Base-by-base conservation (phyloP, 2,888 invertebrate species). In the Catocala fraxini region DNA sequence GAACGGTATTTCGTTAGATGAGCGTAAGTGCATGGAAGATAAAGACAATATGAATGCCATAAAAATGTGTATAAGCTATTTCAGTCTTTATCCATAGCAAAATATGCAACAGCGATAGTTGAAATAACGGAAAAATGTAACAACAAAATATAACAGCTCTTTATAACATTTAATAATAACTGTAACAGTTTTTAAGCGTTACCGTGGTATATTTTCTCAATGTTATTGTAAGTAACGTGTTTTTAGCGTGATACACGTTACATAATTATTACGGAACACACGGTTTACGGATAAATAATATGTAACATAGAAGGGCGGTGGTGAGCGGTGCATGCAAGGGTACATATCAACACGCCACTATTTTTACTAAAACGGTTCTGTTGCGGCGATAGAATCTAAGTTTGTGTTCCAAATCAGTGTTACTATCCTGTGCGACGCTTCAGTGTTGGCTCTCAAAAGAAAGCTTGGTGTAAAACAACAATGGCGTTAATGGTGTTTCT, bases 261-360 rank as follows among this genome's bases (percentile, higher is more conserved):
- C 70, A 65, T 74, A 69, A 77, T 59, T 55, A 70, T 67, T 69
- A 66, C 67, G 56, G 58, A 70, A 64, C 59, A 60, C 63, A 71
- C 53, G 11, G 55, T 59, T 63, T 63, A 63, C 15, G 64, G 77
- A 68, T 71, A 74, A 76, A 73, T 64, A 75, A 71, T 75, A 59
- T 60, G 68, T 70, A 69, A 78, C 79, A 82, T 83, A 83, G 79
- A 83, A 80, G 67, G 65, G 66, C 51, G 77, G 76, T 39, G 77
- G 76, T 39, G 35, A 39, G 35, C 73, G 70, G 68, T 72, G 65
- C 68, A 71, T 71, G 63, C 73, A 70, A 73, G 69, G 77, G 79
- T 83, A 88, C 86, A 88, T 84, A 86, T 80, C 71, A 74, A 64
- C 66, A 45, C 56, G 56, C 70, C 68, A 84, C 85, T 88, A 89